These are phyloP conservation scores for Sylvia borin DNA, from an alignment of 2,797 vertebrate species.

Conservation along the genomic window DNA sequence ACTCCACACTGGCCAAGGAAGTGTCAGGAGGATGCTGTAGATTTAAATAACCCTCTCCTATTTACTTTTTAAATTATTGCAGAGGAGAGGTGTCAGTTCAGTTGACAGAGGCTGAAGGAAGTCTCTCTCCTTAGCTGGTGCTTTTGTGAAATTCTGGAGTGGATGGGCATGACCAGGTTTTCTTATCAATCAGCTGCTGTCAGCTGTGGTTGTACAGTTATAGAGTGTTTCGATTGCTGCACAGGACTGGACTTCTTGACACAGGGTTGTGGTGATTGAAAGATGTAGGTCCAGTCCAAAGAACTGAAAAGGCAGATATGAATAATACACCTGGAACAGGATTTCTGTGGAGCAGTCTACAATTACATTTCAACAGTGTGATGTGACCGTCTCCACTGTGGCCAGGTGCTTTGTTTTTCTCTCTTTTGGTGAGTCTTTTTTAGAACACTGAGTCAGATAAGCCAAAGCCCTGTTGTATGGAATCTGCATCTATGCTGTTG, in stretches of 20 bases:
- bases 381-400: neutral
- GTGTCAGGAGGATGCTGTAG: neutral
- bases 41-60: neutral
- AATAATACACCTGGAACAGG: neutral
- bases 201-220: neutral
- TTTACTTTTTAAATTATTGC: neutral
- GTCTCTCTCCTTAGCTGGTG: neutral
- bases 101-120: neutral
- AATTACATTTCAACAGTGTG: neutral
- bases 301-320: neutral
- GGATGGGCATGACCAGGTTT: neutral
- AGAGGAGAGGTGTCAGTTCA: neutral
- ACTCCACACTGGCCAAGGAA: neutral
- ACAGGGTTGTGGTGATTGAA: neutral
- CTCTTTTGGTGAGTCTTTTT: neutral
- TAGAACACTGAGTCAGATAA: neutral
- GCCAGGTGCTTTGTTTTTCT: neutral
- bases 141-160: neutral
- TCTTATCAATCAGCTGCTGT: neutral
- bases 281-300: neutral
- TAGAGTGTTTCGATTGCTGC: rapidly evolving
- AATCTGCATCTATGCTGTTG: neutral
- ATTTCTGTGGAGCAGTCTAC: neutral
- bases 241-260: neutral
- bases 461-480: neutral